These are phyloP conservation scores for Leucophora obtusa DNA, from an alignment of 2,888 invertebrate species.

Conservation along the genomic window DNA sequence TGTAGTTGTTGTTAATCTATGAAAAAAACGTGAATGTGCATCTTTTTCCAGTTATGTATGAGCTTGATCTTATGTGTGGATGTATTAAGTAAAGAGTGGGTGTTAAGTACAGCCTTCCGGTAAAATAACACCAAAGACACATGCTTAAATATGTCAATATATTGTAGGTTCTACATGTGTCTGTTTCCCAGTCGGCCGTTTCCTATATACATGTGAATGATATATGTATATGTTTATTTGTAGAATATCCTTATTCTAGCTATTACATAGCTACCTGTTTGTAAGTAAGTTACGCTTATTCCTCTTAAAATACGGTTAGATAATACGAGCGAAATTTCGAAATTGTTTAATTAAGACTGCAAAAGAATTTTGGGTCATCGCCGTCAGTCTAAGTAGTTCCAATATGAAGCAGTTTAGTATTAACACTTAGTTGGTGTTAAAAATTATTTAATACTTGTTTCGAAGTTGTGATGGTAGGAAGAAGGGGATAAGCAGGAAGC, in stretches of 20 bases:
- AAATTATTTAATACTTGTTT: too few species aligned
- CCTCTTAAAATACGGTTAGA: too few species aligned
- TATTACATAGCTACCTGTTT: background rate
- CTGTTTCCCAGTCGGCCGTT: background rate
- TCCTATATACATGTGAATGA: background rate
- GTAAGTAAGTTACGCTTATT: too few species aligned
- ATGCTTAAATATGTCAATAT: constrained; percentile 58
- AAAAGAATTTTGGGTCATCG: too few species aligned
- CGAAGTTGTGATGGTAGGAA: too few species aligned
- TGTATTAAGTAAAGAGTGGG: constrained; percentile 34
- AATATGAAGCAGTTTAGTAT: too few species aligned
- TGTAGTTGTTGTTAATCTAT: constrained; percentile 2
- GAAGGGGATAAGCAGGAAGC: too few species aligned
- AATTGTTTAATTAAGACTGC: too few species aligned
- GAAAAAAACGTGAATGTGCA: constrained; percentile 23
- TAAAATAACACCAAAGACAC: constrained; percentile 65
- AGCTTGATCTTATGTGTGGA: background rate
- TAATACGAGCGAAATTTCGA: too few species aligned
- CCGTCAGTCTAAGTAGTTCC: too few species aligned
- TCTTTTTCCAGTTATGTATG: background rate
- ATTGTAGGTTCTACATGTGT: constrained; percentile 13
- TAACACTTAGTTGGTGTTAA: too few species aligned
- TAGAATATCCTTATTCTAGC: background rate
- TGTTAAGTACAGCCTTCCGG: constrained; percentile 57
- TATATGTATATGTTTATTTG: background rate